These are phyloP conservation scores for Parnassius apollo DNA, from an alignment of 2,888 invertebrate species.

Conservation along the genomic window DNA sequence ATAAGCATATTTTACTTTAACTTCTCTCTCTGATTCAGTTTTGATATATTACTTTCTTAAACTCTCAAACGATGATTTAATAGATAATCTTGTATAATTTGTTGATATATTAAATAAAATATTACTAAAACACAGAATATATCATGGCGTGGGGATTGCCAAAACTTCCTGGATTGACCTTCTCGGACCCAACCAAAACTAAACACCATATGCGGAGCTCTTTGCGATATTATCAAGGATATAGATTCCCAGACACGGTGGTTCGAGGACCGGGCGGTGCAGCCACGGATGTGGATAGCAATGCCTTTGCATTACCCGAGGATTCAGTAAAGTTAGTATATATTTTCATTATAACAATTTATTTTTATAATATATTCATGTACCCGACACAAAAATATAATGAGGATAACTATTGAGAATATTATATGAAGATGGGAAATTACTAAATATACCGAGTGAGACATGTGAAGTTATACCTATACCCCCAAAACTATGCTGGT, in stretches of 20 bases:
- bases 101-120: too few relatives aligned
- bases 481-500: too few relatives aligned
- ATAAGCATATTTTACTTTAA: not conserved
- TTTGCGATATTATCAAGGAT: slow-evolving; percentile 84
- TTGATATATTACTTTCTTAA: too few relatives aligned
- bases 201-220: slow-evolving; percentile 83
- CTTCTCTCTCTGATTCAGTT: not conserved
- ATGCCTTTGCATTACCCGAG: slow-evolving; percentile 76
- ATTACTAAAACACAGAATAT: slow-evolving; percentile 2
- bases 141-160: slow-evolving; percentile 83
- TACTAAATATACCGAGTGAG: too few relatives aligned
- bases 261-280: slow-evolving; percentile 82
- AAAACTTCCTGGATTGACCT: slow-evolving; percentile 85
- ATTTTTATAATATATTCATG: too few relatives aligned
- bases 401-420: too few relatives aligned
- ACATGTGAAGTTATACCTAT: too few relatives aligned
- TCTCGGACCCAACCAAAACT: slow-evolving; percentile 83
- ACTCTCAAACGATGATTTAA: too few relatives aligned
- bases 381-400: too few relatives aligned
- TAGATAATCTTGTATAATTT: too few relatives aligned
- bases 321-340: slow-evolving; percentile 76
- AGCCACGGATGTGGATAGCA: slow-evolving; percentile 82
- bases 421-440: too few relatives aligned
- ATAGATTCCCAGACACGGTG: slow-evolving; percentile 80
- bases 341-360: not conserved